phyloP scores from a whole-genome alignment of 2,113 vertebrate species.

The Cygnus atratus region DNA sequence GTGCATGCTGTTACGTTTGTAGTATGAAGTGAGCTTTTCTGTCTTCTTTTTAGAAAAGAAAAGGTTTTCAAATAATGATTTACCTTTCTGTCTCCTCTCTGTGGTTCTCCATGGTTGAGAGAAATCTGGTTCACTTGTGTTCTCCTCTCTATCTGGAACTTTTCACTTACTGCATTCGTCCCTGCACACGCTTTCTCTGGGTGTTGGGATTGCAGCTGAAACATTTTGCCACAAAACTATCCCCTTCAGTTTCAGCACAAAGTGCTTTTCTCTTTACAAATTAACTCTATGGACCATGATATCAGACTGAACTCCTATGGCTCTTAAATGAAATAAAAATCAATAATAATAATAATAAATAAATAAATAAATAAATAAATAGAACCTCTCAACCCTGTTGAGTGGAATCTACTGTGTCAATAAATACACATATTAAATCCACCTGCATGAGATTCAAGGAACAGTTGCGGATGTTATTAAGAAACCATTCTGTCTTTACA shows the following conservation, averaged over 20 bases:
- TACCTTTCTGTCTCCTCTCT: not conserved
- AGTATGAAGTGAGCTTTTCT: not conserved
- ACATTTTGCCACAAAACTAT: slow-evolving; percentile 17
- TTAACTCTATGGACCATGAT: not conserved
- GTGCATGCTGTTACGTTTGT: not conserved
- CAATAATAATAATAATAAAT: not conserved
- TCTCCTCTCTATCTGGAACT: not conserved
- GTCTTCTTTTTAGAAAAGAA: not conserved
- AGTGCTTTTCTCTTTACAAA: slow-evolving; percentile 29
- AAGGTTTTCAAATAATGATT: not conserved
- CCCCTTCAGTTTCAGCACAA: slow-evolving; percentile 23
- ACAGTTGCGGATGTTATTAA: slow-evolving; percentile 32
- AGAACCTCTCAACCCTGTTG: not conserved
- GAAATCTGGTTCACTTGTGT: not conserved
- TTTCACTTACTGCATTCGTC: not conserved
- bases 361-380: not conserved
- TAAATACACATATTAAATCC: slow-evolving; percentile 1
- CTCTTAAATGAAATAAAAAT: not conserved
- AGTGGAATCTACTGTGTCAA: slow-evolving; percentile 41
- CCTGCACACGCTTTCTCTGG: not conserved
- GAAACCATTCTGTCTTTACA: not conserved
- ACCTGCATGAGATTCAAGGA: not conserved
- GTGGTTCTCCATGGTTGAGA: not conserved
- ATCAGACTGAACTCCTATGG: not conserved
- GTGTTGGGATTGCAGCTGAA: not conserved